Evolutionary conservation across 2,888 invertebrate species (phyloP).

Genomic region (Trachelus iudaicus): DNA sequence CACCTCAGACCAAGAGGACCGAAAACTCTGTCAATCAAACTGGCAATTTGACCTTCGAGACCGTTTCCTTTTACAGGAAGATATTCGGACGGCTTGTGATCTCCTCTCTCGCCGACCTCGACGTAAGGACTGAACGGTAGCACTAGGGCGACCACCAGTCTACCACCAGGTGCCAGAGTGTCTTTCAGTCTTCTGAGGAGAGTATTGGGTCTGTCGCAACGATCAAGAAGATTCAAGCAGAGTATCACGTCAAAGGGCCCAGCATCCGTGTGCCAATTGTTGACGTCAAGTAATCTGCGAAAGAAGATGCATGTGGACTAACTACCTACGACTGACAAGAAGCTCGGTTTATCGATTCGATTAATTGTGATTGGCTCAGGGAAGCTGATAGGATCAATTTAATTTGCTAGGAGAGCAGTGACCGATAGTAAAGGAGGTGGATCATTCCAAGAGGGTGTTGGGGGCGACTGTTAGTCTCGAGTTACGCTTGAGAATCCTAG

Average conservation of each 20-base stretch:
- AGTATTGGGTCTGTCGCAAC: conserved; percentile 86
- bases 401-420: no score
- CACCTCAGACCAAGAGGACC: conserved; percentile 79
- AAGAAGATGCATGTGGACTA: neutral
- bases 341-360: no score
- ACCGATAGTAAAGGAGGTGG: no score
- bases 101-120: conserved; percentile 80
- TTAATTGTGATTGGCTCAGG: no score
- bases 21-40: conserved; percentile 75
- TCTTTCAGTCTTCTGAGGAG: conserved; percentile 80
- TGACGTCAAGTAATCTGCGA: conserved; percentile 76
- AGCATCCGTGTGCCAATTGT: conserved; percentile 72
- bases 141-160: conserved; percentile 88
- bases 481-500: neutral
- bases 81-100: conserved; percentile 78
- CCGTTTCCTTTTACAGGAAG: conserved; percentile 75
- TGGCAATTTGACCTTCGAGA: conserved; percentile 84
- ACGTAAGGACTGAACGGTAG: conserved; percentile 95
- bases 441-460: no score
- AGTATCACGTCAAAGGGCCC: conserved; percentile 80
- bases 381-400: no score
- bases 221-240: conserved; percentile 93
- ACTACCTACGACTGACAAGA: no score
- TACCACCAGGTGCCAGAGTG: conserved; percentile 79
- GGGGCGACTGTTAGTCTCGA: no score